These are phyloP conservation scores for Galerucella nymphaeae DNA, from an alignment of 2,888 invertebrate genomes.

Conservation along the genomic window DNA sequence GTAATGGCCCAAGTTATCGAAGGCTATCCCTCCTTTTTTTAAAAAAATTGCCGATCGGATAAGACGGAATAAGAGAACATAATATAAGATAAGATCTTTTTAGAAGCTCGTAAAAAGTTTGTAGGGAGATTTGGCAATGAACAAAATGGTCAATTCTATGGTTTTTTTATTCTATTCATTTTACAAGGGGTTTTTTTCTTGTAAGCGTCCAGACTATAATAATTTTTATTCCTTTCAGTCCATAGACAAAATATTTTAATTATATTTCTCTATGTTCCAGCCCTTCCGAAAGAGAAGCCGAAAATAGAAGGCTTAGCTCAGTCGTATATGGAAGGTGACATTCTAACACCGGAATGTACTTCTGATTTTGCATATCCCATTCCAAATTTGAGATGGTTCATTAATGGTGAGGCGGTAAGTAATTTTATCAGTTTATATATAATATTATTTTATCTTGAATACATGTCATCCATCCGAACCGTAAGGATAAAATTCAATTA, in stretches of 20 bases:
- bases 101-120: too few relatives aligned
- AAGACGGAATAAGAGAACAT: neutral
- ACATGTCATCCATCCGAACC: neutral
- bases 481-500: neutral
- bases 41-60: conserved; percentile 1
- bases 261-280: too few relatives aligned
- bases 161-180: too few relatives aligned
- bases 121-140: too few relatives aligned
- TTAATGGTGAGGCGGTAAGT: conserved; percentile 61
- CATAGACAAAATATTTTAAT: too few relatives aligned
- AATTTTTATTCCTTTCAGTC: too few relatives aligned
- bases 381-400: conserved; percentile 60
- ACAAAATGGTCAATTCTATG: too few relatives aligned
- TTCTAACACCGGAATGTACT: conserved; percentile 56
- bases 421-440: conserved; percentile 14
- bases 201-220: too few relatives aligned
- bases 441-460: neutral
- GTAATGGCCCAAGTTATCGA: conserved; percentile 28
- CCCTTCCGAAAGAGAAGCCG: conserved; percentile 58
- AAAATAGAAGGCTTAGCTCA: conserved; percentile 58
- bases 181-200: too few relatives aligned
- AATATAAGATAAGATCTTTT: neutral
- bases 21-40: conserved; percentile 4
- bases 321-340: conserved; percentile 59
- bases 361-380: conserved; percentile 62